A percentile compares a stretch with the other conserved stretches of the same genome.
Conservation (phyloP, 1,140 invertebrate species). For the Polypedilum pembai region DNA sequence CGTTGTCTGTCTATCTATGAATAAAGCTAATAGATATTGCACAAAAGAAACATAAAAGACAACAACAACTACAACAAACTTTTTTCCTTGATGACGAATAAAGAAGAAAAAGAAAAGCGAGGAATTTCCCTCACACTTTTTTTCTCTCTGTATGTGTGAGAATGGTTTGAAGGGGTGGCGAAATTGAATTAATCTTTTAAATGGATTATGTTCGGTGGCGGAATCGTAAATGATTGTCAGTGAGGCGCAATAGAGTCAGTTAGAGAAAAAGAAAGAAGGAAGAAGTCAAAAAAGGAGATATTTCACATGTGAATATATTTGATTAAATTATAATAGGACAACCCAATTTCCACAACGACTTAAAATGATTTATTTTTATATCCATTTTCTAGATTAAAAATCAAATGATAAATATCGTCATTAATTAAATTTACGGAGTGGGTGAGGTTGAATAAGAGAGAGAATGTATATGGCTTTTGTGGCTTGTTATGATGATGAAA, state of each 20-base stretch:
- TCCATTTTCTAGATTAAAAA: slow-evolving; percentile 28
- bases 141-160: too few species aligned
- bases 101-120: too few species aligned
- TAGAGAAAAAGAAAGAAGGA: too few species aligned
- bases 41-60: too few species aligned
- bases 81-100: too few species aligned
- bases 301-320: slow-evolving; percentile 23
- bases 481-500: slow-evolving; percentile 9
- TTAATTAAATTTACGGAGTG: slow-evolving; percentile 25
- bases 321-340: slow-evolving; percentile 27
- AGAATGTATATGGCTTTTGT: not conserved
- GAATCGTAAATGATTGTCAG: slow-evolving; percentile 21
- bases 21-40: too few species aligned
- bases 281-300: not conserved
- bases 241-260: not conserved
- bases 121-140: too few species aligned
- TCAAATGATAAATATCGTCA: slow-evolving; percentile 27
- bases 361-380: slow-evolving; percentile 23
- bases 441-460: not conserved
- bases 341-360: slow-evolving; percentile 21
- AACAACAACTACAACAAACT: too few species aligned
- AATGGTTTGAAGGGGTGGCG: not conserved
- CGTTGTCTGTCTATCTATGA: too few species aligned
- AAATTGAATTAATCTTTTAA: slow-evolving; percentile 28
- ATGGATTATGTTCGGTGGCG: slow-evolving; percentile 26